These are phyloP conservation scores for Rotaria sp. DNA, from an alignment of 2,888 invertebrate species.

Conservation along the genomic window DNA sequence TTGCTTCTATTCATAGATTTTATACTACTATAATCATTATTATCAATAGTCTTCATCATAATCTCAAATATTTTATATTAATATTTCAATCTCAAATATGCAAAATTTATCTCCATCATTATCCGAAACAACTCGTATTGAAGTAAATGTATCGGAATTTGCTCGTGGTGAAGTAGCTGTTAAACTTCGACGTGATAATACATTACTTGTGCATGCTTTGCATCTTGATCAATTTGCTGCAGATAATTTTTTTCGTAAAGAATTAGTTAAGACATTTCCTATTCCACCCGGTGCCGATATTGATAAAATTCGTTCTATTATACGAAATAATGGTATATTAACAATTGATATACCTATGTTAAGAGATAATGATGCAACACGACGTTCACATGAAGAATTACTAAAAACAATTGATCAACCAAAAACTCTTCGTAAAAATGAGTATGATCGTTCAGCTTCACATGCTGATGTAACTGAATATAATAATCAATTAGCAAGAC, in stretches of 20 bases:
- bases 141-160: slow-evolving; percentile 16
- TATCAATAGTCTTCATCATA: too few relatives aligned
- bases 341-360: slow-evolving; percentile 10
- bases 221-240: slow-evolving; percentile 23
- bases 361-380: background rate
- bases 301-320: slow-evolving; percentile 15
- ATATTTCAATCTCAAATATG: background rate
- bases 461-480: background rate
- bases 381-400: slow-evolving; percentile 24
- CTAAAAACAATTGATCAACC: background rate
- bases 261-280: slow-evolving; percentile 24
- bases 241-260: slow-evolving; percentile 26
- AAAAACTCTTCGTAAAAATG: background rate
- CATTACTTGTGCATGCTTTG: background rate
- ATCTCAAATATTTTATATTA: too few relatives aligned
- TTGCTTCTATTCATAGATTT: too few relatives aligned
- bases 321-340: background rate
- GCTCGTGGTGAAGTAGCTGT: background rate
- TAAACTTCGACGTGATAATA: slow-evolving; percentile 25
- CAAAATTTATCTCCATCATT: background rate
- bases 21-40: too few relatives aligned
- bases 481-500: background rate
- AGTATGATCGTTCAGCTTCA: slow-evolving; percentile 2
- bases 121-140: background rate
- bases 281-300: background rate